phyloP scores from a whole-genome alignment of 64 coral and sea anemone genomes.

The Dendrophyllia cribrosa region DNA sequence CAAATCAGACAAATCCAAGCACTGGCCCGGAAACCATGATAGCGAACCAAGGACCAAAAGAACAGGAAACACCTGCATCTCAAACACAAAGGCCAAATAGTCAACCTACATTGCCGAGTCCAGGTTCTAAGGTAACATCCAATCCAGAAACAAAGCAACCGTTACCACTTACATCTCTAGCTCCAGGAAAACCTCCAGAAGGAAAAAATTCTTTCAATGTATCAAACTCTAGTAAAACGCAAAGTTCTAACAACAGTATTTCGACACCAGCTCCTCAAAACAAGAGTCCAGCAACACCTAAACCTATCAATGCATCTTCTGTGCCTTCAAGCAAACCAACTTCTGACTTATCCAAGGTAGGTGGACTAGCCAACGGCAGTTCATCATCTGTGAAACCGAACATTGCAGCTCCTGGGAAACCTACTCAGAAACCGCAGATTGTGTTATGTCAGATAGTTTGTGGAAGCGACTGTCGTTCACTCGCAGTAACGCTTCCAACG shows the following conservation, averaged over 20 bases:
- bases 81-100: neutral
- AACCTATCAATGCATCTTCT: neutral
- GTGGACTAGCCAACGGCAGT: neutral
- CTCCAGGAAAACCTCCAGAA: neutral
- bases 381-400: neutral
- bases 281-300: neutral
- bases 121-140: neutral
- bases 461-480: constrained; percentile 8
- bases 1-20: neutral
- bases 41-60: neutral
- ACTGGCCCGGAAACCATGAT: neutral
- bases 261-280: neutral
- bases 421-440: neutral
- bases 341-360: neutral
- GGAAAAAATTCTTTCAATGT: neutral
- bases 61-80: too few species aligned
- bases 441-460: constrained; percentile 36
- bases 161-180: neutral
- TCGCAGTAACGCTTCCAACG: neutral
- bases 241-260: neutral
- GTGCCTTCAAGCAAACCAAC: neutral
- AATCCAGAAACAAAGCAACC: too few species aligned
- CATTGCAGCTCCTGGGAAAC: neutral
- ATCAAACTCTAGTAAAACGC: neutral
- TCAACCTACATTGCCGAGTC: neutral